Percentiles rank a stretch among this genome's conserved stretches.
Evolutionary conservation across 2,113 vertebrate species (phyloP).

Genomic region (Misgurnus mizolepis): DNA sequence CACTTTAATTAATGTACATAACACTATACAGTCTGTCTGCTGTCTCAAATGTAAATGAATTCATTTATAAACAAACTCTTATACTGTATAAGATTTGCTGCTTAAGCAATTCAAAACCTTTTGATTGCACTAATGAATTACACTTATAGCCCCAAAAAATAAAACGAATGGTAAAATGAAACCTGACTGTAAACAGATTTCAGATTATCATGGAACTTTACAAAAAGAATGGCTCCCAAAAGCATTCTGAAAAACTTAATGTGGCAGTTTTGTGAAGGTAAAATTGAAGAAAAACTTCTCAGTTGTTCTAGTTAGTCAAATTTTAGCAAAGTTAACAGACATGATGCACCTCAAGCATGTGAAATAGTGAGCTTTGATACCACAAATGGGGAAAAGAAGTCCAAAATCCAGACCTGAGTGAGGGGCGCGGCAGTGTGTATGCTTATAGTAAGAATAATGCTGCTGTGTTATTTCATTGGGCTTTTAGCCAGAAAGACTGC

Average conservation of each 20-base stretch:
- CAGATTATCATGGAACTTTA: slow-evolving; percentile 43
- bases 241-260: neutral
- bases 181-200: slow-evolving; percentile 44
- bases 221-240: slow-evolving; percentile 7
- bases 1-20: slow-evolving; percentile 76
- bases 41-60: slow-evolving; percentile 60
- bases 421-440: slow-evolving; percentile 32
- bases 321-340: neutral
- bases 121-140: slow-evolving; percentile 39
- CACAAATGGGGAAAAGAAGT: neutral
- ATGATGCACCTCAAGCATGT: neutral
- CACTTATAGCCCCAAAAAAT: slow-evolving; percentile 14
- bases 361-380: slow-evolving; percentile 26
- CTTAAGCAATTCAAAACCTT: slow-evolving; percentile 32
- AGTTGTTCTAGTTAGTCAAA: slow-evolving; percentile 10
- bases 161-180: slow-evolving; percentile 2
- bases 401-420: neutral
- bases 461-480: slow-evolving; percentile 39
- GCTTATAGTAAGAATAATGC: slow-evolving; percentile 46
- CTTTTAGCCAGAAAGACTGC: slow-evolving; percentile 17
- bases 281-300: neutral
- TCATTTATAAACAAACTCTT: slow-evolving; percentile 52
- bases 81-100: slow-evolving; percentile 14
- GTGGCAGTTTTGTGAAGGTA: slow-evolving; percentile 31
- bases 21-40: slow-evolving; percentile 73